Evolutionary conservation across 2,797 vertebrate genomes (phyloP), one percentile per base, ranked within the genome.

Genomic region (Halcyon leucocephala): DNA sequence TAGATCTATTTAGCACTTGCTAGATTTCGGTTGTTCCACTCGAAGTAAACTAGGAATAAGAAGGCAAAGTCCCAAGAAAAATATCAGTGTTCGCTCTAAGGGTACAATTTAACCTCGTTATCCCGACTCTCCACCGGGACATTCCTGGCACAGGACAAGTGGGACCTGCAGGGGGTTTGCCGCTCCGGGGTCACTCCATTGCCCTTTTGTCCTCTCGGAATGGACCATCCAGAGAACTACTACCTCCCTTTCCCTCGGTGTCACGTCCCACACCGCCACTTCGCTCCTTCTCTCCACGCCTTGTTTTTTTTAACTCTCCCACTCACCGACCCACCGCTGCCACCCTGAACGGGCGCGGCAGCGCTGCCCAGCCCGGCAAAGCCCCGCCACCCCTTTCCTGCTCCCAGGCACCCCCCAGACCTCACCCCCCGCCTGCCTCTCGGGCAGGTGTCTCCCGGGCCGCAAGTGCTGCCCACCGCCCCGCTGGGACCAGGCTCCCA

Each of bases 221-320:
- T 0, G 5, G 39, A 65, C 35, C 52, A 33, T 81, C 11, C 37
- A 20, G 31, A 70, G n/a, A 28, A 58, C 70, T 13, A 15, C 66
- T 60, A 72, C 87, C 81, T 57, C 51, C 73, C 39, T 81, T 66
- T 72, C 66, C 33, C 13, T 12, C 55, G 17, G 42, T 57, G 60
- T 77, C 71, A 33, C 52, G 51, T 78, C 84, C 39, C 76, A 37
- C 80, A 21, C n/a, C 1, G 31, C 55, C 57, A 37, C 39, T 78
- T 22, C 48, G 16, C 65, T 65, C 54, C n/a, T 28, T 4, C n/a
- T 35, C 65, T 31, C 52, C 37, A 69, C 6, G 9, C 64, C 2
- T 17, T 13, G 69, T 52, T 87, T 85, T 90, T 73, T 66, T 51
- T 25, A 95, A 54, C 72, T 44, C 86, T 91, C 85, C 70, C 84